Evolutionary conservation across 2,888 invertebrate species (phyloP).

Genomic region (Netelia melanura): DNA sequence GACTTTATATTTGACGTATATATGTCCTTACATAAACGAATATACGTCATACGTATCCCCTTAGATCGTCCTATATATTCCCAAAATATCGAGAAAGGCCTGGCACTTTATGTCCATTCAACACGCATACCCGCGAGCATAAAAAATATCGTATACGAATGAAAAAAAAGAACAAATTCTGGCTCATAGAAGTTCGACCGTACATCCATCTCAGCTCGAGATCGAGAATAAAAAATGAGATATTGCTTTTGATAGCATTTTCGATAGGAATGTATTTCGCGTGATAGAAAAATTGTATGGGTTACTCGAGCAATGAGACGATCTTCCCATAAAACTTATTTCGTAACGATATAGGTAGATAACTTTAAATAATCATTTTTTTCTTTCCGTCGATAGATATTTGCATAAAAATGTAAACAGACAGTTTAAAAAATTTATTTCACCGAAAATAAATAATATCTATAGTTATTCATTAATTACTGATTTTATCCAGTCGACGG

Average conservation of each 20-base stretch:
- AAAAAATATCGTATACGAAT: slow-evolving; percentile 11
- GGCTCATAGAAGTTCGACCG: slow-evolving; percentile 1
- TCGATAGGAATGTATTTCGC: neutral
- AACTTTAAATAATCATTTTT: too few species aligned
- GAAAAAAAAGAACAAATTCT: slow-evolving; percentile 6
- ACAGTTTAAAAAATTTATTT: neutral
- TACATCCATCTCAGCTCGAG: slow-evolving; percentile 7
- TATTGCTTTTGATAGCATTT: slow-evolving; percentile 1
- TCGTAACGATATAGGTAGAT: too few species aligned
- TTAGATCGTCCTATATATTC: slow-evolving; percentile 24
- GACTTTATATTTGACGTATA: slow-evolving; percentile 11
- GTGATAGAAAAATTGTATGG: neutral
- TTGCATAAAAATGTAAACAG: too few species aligned
- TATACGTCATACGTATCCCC: neutral
- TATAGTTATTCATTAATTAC: neutral
- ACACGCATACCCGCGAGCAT: slow-evolving; percentile 38
- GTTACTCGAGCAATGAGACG: neutral
- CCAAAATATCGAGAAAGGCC: slow-evolving; percentile 32
- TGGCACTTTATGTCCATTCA: slow-evolving; percentile 49
- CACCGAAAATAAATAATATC: neutral
- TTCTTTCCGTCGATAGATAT: too few species aligned
- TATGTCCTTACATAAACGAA: neutral
- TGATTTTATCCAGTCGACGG: slow-evolving; percentile 19
- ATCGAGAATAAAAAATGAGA: neutral
- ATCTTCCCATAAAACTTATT: too few species aligned